Conservation (phyloP, 2,113 vertebrate genomes). For the Colistium nudipinnis region DNA sequence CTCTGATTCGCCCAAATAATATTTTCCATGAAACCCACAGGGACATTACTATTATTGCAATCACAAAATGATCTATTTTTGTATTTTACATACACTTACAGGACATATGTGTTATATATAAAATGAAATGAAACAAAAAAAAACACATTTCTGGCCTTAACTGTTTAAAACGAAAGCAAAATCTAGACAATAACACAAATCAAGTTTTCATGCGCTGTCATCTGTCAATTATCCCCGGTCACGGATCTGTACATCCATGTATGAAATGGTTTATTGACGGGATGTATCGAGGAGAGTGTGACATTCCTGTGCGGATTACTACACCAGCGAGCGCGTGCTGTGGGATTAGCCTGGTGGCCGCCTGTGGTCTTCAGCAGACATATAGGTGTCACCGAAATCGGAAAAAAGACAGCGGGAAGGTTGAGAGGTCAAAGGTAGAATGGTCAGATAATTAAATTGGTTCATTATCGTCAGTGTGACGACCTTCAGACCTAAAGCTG, state of each 20-base stretch:
- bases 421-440: slow-evolving; percentile 66
- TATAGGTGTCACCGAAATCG: slow-evolving; percentile 62
- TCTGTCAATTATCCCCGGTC: slow-evolving; percentile 38
- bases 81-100: slow-evolving; percentile 2
- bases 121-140: neutral
- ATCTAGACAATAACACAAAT: no score
- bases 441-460: slow-evolving; percentile 42
- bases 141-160: neutral
- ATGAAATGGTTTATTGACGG: slow-evolving; percentile 34
- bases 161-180: neutral
- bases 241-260: slow-evolving; percentile 11
- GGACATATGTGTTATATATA: neutral
- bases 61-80: neutral
- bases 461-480: slow-evolving; percentile 53
- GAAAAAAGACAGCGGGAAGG: slow-evolving; percentile 43
- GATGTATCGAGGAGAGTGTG: slow-evolving; percentile 45
- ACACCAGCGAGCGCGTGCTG: slow-evolving; percentile 48
- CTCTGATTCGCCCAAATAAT: no score
- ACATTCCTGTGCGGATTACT: slow-evolving; percentile 73
- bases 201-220: slow-evolving; percentile 15
- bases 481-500: slow-evolving; percentile 67
- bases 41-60: no score
- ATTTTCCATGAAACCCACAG: no score
- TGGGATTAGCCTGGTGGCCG: slow-evolving; percentile 64
- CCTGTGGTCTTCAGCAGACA: slow-evolving; percentile 60